phyloP scores from a whole-genome alignment of 2,113 vertebrate species.

The Semnopithecus entellus region DNA sequence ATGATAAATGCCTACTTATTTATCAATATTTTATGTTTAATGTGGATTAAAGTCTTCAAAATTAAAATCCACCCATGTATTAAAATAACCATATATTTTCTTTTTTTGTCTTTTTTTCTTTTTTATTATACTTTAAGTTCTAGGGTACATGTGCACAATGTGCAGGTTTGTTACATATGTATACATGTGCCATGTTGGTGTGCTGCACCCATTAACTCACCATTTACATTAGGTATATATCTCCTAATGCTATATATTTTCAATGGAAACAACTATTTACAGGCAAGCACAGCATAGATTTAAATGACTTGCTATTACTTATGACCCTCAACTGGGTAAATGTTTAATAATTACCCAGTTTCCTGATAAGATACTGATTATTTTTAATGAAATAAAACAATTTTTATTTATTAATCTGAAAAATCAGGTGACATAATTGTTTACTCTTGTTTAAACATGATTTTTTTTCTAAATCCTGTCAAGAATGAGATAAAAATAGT shows the following conservation, averaged over 20 bases:
- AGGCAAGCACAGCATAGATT: neutral
- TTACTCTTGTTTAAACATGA: neutral
- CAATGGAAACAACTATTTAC: neutral
- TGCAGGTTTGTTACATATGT: too few species aligned
- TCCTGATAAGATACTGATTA: neutral
- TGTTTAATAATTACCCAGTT: neutral
- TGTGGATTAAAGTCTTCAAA: neutral
- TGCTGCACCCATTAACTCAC: too few species aligned
- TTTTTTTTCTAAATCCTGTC: conserved; percentile 1
- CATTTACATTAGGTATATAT: too few species aligned
- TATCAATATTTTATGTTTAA: neutral
- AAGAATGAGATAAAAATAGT: neutral
- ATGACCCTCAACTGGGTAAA: neutral
- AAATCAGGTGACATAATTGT: neutral
- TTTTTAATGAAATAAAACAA: conserved; percentile 44
- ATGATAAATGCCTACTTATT: neutral
- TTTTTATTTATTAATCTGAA: neutral
- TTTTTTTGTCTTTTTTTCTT: neutral
- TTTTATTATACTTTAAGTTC: too few species aligned
- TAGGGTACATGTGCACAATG: too few species aligned
- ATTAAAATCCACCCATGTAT: neutral
- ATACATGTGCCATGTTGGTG: too few species aligned
- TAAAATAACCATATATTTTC: conserved; percentile 1
- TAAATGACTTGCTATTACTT: neutral
- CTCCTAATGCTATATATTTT: neutral